Conservation (phyloP, 2,113 vertebrate genomes). For the Cyanoramphus novaezelandiae region DNA sequence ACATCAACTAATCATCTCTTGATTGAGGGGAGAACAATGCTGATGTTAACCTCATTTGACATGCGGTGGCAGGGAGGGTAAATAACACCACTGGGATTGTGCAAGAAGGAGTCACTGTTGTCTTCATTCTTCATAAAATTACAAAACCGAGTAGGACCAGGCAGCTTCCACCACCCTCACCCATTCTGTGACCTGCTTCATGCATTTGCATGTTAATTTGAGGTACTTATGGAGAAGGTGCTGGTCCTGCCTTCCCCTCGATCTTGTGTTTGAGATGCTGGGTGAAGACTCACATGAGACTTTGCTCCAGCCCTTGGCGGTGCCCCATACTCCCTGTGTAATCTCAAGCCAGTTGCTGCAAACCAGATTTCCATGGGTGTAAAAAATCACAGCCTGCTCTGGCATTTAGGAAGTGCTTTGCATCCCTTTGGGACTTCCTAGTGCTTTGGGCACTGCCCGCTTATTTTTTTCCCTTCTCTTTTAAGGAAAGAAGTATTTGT, state of each 20-base stretch:
- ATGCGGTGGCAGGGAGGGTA: neutral
- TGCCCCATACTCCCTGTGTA: neutral
- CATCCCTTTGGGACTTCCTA: conserved; percentile 32
- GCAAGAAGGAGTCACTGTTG: neutral
- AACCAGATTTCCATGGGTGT: conserved; percentile 54
- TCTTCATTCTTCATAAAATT: neutral
- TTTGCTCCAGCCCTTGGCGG: neutral
- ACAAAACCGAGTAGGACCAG: neutral
- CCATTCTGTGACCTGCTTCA: neutral
- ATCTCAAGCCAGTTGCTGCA: conserved; percentile 9
- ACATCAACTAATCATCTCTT: neutral
- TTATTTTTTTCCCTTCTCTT: neutral
- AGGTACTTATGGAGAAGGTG: neutral
- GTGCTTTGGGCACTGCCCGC: conserved; percentile 9
- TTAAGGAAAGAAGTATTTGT: neutral
- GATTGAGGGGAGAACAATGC: neutral
- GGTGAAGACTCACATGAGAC: accelerated
- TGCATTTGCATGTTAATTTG: accelerated
- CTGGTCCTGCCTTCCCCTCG: neutral
- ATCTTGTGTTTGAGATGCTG: accelerated
- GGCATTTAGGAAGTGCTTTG: conserved; percentile 48
- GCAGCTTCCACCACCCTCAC: neutral
- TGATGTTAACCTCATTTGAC: neutral
- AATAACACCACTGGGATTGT: neutral
- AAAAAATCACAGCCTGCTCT: conserved; percentile 45